These are phyloP conservation scores for Aethina tumida DNA, from an alignment of 1,140 invertebrate species.

Conservation along the genomic window DNA sequence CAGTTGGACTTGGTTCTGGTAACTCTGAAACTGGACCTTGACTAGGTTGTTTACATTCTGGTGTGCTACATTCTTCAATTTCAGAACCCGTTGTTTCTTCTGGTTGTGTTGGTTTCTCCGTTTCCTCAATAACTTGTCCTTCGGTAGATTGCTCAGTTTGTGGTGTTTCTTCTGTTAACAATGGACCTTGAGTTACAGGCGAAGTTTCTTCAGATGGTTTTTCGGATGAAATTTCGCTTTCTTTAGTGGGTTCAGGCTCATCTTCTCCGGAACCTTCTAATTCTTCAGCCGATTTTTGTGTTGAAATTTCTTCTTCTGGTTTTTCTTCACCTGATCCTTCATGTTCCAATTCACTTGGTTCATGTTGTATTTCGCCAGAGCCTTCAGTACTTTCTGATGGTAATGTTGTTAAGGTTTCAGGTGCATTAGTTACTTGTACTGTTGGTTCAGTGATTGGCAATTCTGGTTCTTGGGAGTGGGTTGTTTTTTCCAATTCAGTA, in stretches of 20 bases:
- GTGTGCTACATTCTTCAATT: constrained; percentile 10
- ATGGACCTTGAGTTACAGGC: constrained; percentile 4
- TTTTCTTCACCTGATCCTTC: neutral
- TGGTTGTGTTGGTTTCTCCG: constrained; percentile 11
- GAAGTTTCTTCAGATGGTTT: constrained; percentile 10
- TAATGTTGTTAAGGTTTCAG: neutral
- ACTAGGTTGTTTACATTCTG: neutral
- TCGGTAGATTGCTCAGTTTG: constrained; percentile 3
- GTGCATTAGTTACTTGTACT: neutral
- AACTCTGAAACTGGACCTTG: constrained; percentile 18
- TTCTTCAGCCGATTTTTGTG: constrained; percentile 2
- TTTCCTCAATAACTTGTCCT: neutral
- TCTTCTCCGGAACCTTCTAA: constrained; percentile 5
- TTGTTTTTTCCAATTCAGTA: no score
- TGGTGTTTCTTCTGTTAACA: constrained; percentile 1
- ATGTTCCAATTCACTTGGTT: neutral
- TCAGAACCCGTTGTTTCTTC: constrained; percentile 14
- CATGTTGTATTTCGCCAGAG: constrained; percentile 9
- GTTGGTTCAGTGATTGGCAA: constrained; percentile 2
- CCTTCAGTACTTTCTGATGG: constrained; percentile 14
- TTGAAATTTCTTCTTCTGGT: neutral
- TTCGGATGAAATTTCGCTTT: constrained; percentile 11
- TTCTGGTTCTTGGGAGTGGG: no score
- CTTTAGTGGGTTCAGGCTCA: constrained; percentile 7
- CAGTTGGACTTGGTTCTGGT: constrained; percentile 5